A percentile compares a stretch with the other conserved stretches of the same genome.
Conservation (phyloP, 2,113 vertebrate species). For the Lophura nycthemera region DNA sequence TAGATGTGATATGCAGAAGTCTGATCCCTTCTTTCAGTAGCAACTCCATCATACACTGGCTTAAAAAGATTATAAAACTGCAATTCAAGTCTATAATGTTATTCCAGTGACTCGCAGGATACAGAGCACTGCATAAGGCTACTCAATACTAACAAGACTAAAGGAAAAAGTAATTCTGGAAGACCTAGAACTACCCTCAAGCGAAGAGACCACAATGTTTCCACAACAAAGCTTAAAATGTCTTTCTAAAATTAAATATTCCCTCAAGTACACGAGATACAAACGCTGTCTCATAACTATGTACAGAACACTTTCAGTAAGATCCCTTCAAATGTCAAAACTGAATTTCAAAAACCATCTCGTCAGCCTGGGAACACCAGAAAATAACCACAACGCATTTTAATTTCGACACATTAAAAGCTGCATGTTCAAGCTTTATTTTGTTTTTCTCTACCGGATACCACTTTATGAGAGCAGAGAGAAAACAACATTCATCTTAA, state of each 20-base stretch:
- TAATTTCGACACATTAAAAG: not conserved
- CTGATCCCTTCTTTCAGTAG: not conserved
- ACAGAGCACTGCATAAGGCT: not conserved
- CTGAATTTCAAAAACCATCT: constrained; percentile 5
- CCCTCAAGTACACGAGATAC: not conserved
- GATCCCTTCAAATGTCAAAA: not conserved
- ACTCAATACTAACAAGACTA: not conserved
- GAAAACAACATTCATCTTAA: not conserved
- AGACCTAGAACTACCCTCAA: not conserved
- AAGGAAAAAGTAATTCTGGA: not conserved
- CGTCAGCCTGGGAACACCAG: not conserved
- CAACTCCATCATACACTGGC: too few species aligned
- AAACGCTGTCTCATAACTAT: not conserved
- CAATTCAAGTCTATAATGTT: not conserved
- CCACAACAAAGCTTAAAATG: constrained; percentile 10
- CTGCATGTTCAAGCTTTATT: not conserved
- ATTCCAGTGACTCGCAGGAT: not conserved
- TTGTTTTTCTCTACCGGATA: not conserved
- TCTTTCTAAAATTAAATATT: constrained; percentile 7
- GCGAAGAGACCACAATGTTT: not conserved
- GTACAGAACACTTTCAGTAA: not conserved
- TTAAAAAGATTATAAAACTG: not conserved
- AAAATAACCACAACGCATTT: not conserved
- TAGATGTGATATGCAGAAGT: not conserved
- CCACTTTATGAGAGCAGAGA: not conserved